phyloP scores from a whole-genome alignment of 2,797 vertebrate genomes.

The Acrossocheilus fasciatus region DNA sequence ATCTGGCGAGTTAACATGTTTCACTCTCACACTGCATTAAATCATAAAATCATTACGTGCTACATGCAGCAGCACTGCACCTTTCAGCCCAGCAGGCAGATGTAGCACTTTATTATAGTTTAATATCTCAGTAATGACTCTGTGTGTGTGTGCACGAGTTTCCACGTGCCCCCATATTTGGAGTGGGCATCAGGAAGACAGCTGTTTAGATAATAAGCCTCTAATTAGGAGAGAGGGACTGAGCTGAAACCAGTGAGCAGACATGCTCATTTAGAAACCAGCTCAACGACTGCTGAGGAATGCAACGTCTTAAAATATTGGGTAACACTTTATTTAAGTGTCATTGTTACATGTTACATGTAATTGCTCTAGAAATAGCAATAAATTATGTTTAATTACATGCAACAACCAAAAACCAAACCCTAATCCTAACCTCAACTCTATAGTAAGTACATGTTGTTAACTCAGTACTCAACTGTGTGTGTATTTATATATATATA shows the following conservation, averaged over 20 bases:
- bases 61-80: neutral
- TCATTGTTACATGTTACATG: neutral
- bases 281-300: neutral
- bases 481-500: too few species aligned
- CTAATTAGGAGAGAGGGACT: slow-evolving; percentile 74
- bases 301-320: neutral
- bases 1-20: slow-evolving; percentile 29
- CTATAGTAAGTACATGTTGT: too few species aligned
- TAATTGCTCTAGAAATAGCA: neutral
- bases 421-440: neutral
- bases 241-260: slow-evolving; percentile 57
- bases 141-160: neutral
- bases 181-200: slow-evolving; percentile 66
- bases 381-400: neutral
- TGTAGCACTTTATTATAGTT: slow-evolving; percentile 40
- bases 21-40: slow-evolving; percentile 12
- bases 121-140: slow-evolving; percentile 37
- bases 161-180: slow-evolving; percentile 33
- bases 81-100: slow-evolving; percentile 16
- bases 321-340: neutral
- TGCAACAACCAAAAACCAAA: neutral
- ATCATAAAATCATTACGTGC: slow-evolving; percentile 37
- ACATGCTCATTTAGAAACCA: slow-evolving; percentile 5
- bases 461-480: too few species aligned
- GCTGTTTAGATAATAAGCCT: slow-evolving; percentile 76